Percentiles rank a stretch among this genome's conserved stretches.
phyloP scores from a whole-genome alignment of 2,888 invertebrate species.

The Hemistola chrysoprasaria region DNA sequence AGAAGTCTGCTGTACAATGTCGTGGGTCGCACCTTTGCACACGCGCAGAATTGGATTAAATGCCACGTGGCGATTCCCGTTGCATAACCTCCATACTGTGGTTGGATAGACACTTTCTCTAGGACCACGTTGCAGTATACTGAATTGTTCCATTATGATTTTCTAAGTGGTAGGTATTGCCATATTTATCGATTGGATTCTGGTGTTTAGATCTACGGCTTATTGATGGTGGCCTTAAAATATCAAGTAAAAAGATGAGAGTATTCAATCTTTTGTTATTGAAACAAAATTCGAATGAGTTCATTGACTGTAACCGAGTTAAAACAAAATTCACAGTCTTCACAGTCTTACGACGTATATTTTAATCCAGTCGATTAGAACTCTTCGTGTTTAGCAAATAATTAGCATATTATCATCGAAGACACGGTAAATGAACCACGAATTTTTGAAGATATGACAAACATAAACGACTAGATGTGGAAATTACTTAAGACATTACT shows the following conservation, averaged over 20 bases:
- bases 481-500: conserved; percentile 10
- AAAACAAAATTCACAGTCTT: too few relatives aligned
- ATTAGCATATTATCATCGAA: conserved; percentile 42
- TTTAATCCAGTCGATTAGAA: conserved; percentile 45
- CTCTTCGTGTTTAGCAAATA: conserved; percentile 36
- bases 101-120: conserved; percentile 1
- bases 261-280: too few relatives aligned
- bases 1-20: conserved; percentile 38
- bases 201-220: too few relatives aligned
- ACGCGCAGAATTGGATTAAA: conserved; percentile 55
- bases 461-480: conserved; percentile 7
- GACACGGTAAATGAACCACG: conserved; percentile 47
- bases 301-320: not conserved
- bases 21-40: conserved; percentile 45
- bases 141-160: too few relatives aligned
- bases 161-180: too few relatives aligned
- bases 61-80: conserved; percentile 72
- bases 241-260: too few relatives aligned
- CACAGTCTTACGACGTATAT: conserved; percentile 22
- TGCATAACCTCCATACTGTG: conserved; percentile 63
- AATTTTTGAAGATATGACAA: conserved; percentile 21
- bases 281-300: not conserved
- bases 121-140: too few relatives aligned
- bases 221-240: too few relatives aligned
- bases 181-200: too few relatives aligned